Percentiles rank a stretch among this genome's conserved stretches.
Evolutionary conservation across 92 coral and sea anemone species (phyloP).

Genomic region (Umimayanthus kanabou): DNA sequence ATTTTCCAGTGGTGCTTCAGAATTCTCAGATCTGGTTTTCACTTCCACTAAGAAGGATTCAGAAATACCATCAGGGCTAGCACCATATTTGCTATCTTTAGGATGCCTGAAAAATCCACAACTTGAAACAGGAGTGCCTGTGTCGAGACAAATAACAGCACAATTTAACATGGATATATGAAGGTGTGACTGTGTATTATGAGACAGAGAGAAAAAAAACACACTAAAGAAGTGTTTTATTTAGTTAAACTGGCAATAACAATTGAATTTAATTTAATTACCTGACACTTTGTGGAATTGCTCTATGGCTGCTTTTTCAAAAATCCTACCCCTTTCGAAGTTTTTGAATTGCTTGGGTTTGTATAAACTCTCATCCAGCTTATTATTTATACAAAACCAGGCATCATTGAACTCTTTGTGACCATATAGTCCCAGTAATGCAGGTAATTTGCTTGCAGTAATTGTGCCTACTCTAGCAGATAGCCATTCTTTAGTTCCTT

Average conservation of each 20-base stretch:
- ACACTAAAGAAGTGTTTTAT: neutral
- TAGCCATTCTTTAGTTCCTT: too few relatives aligned
- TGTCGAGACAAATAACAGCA: constrained; percentile 8
- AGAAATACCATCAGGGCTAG: constrained; percentile 51
- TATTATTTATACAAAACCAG: constrained; percentile 49
- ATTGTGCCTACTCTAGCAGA: constrained; percentile 2
- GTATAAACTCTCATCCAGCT: constrained; percentile 36
- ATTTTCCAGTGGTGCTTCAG: constrained; percentile 21
- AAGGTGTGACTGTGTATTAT: neutral
- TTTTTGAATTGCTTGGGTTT: constrained; percentile 49
- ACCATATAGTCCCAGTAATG: constrained; percentile 42
- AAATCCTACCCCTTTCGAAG: constrained; percentile 29
- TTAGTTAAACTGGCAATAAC: neutral
- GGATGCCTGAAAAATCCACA: constrained; percentile 55
- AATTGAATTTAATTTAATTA: neutral
- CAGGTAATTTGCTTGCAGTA: constrained; percentile 40
- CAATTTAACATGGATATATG: neutral
- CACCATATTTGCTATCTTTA: constrained; percentile 40
- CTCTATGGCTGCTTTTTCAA: constrained; percentile 33
- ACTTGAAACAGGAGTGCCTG: constrained; percentile 45
- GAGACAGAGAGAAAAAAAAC: too few relatives aligned
- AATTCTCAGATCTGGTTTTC: constrained; percentile 39
- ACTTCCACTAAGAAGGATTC: constrained; percentile 45
- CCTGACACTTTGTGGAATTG: constrained; percentile 40
- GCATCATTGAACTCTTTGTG: constrained; percentile 38